phyloP scores from a whole-genome alignment of 1,140 invertebrate genomes.

The Drusus annulatus region DNA sequence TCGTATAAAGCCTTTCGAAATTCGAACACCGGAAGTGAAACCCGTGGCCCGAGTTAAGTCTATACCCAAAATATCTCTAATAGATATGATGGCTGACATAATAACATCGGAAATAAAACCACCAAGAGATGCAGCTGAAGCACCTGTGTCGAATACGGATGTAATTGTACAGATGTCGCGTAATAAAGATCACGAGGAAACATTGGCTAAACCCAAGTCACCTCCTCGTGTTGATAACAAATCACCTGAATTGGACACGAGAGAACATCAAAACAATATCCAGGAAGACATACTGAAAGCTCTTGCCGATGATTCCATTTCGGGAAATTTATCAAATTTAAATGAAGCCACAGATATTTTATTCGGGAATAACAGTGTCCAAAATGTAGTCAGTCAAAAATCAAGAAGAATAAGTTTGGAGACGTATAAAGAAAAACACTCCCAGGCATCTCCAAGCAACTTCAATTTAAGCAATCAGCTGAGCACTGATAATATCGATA shows the following conservation, averaged over 20 bases:
- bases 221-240: not conserved
- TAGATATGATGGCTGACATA: conserved; percentile 27
- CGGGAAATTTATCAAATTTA: conserved; percentile 25
- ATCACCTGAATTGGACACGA: not conserved
- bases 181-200: too few species aligned
- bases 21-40: too few species aligned
- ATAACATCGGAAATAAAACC: conserved; percentile 25
- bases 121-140: conserved; percentile 1
- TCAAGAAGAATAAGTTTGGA: conserved; percentile 69
- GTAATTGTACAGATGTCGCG: too few species aligned
- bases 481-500: conserved; percentile 54
- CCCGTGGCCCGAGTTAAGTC: too few species aligned
- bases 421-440: conserved; percentile 66
- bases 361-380: conserved; percentile 22
- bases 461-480: conserved; percentile 1
- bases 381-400: conserved; percentile 62
- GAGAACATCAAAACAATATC: conserved; percentile 10
- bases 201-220: not conserved
- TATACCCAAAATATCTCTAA: not conserved
- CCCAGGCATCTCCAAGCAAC: not conserved
- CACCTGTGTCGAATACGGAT: too few species aligned
- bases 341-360: conserved; percentile 62
- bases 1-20: too few species aligned
- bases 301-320: conserved; percentile 62
- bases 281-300: conserved; percentile 71